phyloP scores from a whole-genome alignment of 2,888 invertebrate species.

The Hydroisotoma schaefferi region DNA sequence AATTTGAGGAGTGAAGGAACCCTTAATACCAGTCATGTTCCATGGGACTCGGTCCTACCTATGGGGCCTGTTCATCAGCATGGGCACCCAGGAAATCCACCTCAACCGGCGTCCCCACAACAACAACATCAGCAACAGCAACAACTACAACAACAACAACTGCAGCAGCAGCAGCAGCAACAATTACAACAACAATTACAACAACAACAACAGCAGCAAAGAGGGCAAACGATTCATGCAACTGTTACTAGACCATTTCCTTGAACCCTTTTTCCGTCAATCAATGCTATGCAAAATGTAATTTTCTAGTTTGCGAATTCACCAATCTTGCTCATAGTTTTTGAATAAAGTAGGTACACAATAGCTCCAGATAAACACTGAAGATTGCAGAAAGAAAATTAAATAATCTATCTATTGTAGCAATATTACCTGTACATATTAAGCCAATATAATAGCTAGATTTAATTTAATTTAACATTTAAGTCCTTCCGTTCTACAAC shows the following conservation, averaged over 20 bases:
- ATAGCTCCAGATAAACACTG: no score
- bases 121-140: neutral
- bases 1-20: constrained; percentile 17
- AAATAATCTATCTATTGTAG: no score
- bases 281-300: neutral
- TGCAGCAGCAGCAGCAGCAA: constrained; percentile 4
- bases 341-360: no score
- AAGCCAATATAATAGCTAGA: no score
- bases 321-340: no score
- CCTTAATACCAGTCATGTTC: constrained; percentile 12
- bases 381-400: no score
- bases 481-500: no score
- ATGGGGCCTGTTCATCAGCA: constrained; percentile 29
- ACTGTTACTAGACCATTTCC: no score
- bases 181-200: neutral
- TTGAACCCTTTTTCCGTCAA: no score
- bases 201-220: neutral
- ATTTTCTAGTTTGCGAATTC: neutral
- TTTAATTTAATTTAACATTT: no score
- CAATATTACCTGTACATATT: no score
- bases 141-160: neutral
- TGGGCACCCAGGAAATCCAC: neutral
- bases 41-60: constrained; percentile 38
- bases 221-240: neutral
- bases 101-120: neutral